Evolutionary conservation across 2,888 invertebrate species (phyloP).

Genomic region (Phoenoteleia sp.): DNA sequence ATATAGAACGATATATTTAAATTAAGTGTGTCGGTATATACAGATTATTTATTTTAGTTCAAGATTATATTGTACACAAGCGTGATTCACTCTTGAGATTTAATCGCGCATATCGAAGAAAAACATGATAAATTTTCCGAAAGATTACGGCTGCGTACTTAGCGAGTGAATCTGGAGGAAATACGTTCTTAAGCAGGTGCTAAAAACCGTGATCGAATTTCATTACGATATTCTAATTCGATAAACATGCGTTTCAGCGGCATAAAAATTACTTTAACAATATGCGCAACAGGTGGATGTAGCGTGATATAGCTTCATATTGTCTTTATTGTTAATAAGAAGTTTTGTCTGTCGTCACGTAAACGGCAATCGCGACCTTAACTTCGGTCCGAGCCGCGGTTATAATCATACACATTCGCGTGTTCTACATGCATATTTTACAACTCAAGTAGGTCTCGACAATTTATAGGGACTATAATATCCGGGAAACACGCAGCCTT

Average conservation of each 20-base stretch:
- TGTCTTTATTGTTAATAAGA: conserved; percentile 67
- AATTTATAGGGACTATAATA: conserved; percentile 67
- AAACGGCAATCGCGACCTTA: conserved; percentile 61
- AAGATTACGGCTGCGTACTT: not conserved
- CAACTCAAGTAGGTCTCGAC: conserved; percentile 59
- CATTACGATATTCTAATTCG: conserved; percentile 23
- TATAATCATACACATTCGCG: conserved; percentile 67
- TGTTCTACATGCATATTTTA: conserved; percentile 65
- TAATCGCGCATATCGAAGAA: not conserved
- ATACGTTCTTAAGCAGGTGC: not conserved
- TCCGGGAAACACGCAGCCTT: conserved; percentile 71
- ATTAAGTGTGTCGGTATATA: too few relatives aligned
- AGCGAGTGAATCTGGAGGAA: not conserved
- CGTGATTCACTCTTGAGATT: not conserved
- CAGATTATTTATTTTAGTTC: too few relatives aligned
- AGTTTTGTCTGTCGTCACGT: conserved; percentile 64
- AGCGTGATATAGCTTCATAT: conserved; percentile 77
- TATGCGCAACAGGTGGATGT: conserved; percentile 82
- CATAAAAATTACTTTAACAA: conserved; percentile 46
- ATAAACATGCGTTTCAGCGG: conserved; percentile 1
- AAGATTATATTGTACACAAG: not conserved
- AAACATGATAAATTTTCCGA: not conserved
- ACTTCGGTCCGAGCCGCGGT: conserved; percentile 40
- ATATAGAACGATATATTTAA: too few relatives aligned
- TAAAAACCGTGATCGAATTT: conserved; percentile 8